These are phyloP conservation scores for Anthopleura sola DNA, from an alignment of 64 coral and sea anemone species.

Conservation along the genomic window DNA sequence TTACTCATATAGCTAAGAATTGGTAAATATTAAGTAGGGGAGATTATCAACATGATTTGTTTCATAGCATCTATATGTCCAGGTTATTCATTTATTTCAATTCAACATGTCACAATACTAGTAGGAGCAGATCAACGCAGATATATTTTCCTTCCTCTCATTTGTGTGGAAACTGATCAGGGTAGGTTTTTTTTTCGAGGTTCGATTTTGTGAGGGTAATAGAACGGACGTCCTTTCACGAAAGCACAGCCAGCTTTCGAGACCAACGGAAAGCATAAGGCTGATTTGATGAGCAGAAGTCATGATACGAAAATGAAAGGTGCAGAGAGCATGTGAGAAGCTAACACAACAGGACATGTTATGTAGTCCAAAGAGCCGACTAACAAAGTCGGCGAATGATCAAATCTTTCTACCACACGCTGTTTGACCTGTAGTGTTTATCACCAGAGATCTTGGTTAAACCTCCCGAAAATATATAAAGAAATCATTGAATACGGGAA, in stretches of 20 bases:
- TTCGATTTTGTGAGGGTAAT: background rate
- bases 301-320: conserved; percentile 8
- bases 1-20: background rate
- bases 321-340: background rate
- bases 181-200: background rate
- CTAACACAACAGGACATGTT: conserved; percentile 9
- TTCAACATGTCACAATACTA: background rate
- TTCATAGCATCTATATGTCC: conserved; percentile 1
- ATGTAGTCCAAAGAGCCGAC: conserved; percentile 4
- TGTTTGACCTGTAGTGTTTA: conserved; percentile 13
- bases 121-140: background rate
- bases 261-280: background rate
- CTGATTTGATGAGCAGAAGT: conserved; percentile 11
- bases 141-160: background rate
- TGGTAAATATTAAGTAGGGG: conserved; percentile 1
- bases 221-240: background rate
- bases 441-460: conserved; percentile 8
- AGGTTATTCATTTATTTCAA: conserved; percentile 12
- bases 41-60: background rate
- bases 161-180: background rate
- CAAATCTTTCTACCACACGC: conserved; percentile 12
- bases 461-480: conserved; percentile 16
- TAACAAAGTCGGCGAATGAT: conserved; percentile 7
- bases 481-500: conserved; percentile 2
- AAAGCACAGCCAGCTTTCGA: background rate